Percentiles rank a stretch among this genome's conserved stretches.
These are phyloP conservation scores for Lytechinus variegatus DNA, from an alignment of 35 echinoderm and acorn worm genomes.

Conservation along the genomic window DNA sequence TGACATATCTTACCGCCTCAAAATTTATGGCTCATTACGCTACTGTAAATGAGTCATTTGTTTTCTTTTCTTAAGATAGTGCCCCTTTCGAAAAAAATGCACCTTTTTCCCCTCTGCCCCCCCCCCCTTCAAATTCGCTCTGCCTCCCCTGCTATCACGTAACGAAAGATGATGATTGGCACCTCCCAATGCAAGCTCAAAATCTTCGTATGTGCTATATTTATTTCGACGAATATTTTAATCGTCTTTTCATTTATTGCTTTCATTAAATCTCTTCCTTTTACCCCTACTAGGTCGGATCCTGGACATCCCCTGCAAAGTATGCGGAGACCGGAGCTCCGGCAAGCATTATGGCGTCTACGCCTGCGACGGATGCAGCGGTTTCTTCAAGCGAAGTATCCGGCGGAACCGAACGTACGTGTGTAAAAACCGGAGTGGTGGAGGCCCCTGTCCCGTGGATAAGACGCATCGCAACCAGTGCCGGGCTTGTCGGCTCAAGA, in stretches of 20 bases:
- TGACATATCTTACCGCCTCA: too few species aligned
- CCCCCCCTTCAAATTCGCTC: too few species aligned
- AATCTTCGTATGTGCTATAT: not conserved
- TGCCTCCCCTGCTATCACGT: too few species aligned
- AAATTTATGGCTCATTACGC: too few species aligned
- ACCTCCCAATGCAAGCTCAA: not conserved
- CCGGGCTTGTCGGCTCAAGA: slow-evolving; percentile 88
- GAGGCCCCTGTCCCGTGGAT: slow-evolving; percentile 86
- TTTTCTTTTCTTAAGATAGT: too few species aligned
- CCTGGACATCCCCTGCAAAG: slow-evolving; percentile 94
- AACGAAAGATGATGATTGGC: too few species aligned
- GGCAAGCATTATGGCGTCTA: slow-evolving; percentile 99
- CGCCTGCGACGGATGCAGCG: slow-evolving; percentile 98
- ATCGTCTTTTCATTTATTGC: not conserved
- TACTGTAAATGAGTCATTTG: too few species aligned
- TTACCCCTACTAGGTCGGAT: slow-evolving; percentile 64
- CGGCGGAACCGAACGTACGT: slow-evolving; percentile 87
- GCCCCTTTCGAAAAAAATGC: too few species aligned
- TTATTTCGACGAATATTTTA: not conserved
- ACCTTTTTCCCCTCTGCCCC: too few species aligned
- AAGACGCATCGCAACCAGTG: slow-evolving; percentile 99
- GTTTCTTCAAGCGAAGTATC: slow-evolving; percentile 98
- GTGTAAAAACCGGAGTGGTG: slow-evolving; percentile 70
- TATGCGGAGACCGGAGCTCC: slow-evolving; percentile 94
- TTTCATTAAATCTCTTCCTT: not conserved